A percentile compares a stretch with the other conserved stretches of the same genome.
Evolutionary conservation across 2,888 invertebrate species (phyloP).

Genomic region (Oligia fasciuncula): DNA sequence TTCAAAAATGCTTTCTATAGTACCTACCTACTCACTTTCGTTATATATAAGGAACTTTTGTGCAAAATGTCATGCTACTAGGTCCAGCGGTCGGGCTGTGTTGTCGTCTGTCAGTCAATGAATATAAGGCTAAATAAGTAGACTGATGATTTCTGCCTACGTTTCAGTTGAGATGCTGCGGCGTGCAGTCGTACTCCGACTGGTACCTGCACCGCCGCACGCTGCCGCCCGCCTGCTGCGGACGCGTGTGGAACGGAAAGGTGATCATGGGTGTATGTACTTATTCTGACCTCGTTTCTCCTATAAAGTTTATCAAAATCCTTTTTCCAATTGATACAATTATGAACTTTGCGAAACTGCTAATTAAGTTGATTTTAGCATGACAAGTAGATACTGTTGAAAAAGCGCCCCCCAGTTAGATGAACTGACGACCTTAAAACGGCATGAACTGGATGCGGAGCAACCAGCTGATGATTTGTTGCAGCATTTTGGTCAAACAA

Average conservation of each 20-base stretch:
- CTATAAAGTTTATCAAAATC: neutral
- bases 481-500: neutral
- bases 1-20: too few species aligned
- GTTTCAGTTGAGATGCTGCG: conserved; percentile 84
- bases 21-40: too few species aligned
- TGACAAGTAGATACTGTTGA: neutral
- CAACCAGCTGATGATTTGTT: neutral
- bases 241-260: conserved; percentile 78
- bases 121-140: neutral
- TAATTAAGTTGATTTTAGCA: neutral
- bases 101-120: too few species aligned
- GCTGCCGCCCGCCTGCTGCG: conserved; percentile 83
- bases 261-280: conserved; percentile 59
- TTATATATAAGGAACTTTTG: too few species aligned
- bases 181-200: conserved; percentile 80
- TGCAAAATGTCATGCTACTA: neutral
- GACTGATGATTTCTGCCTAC: neutral
- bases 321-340: neutral
- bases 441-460: neutral
- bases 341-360: neutral
- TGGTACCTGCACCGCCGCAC: conserved; percentile 78
- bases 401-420: neutral
- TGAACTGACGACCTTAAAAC: neutral
- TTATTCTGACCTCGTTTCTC: neutral
- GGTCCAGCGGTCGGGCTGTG: neutral